A percentile compares a stretch with the other conserved stretches of the same genome.
These are phyloP conservation scores for Yponomeuta cagnagella DNA, from an alignment of 2,888 invertebrate species.

Conservation along the genomic window DNA sequence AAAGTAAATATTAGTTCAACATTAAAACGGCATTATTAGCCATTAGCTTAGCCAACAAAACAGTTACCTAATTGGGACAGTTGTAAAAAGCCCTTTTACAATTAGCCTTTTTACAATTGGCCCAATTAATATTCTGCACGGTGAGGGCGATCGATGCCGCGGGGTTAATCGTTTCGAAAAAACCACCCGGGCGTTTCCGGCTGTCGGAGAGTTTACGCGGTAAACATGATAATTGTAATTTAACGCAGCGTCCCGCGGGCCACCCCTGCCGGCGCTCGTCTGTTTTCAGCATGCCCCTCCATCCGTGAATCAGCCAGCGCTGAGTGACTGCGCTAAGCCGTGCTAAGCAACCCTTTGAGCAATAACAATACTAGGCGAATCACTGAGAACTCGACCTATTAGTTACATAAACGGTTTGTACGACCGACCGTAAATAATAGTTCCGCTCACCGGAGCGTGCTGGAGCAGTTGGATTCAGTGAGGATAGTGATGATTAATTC, in stretches of 20 bases:
- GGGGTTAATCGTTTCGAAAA: constrained; percentile 25
- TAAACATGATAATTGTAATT: constrained; percentile 62
- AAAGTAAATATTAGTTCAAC: too few relatives aligned
- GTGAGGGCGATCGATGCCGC: background rate
- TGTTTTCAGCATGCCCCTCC: constrained; percentile 38
- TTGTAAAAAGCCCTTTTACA: background rate
- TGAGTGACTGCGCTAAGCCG: constrained; percentile 33
- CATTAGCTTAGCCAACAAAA: too few relatives aligned
- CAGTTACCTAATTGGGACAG: too few relatives aligned
- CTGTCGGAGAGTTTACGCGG: constrained; percentile 35
- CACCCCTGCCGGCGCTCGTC: constrained; percentile 21
- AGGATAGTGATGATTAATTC: background rate
- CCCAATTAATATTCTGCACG: constrained; percentile 4
- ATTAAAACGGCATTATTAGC: too few relatives aligned
- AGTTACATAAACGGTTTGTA: constrained; percentile 23
- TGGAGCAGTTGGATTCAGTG: background rate
- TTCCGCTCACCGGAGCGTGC: background rate
- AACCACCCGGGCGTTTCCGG: constrained; percentile 33
- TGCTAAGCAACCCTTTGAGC: constrained; percentile 53
- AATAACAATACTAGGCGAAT: constrained; percentile 60
- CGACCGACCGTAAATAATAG: background rate
- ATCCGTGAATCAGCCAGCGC: constrained; percentile 39
- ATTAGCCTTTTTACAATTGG: background rate
- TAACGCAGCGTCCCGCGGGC: constrained; percentile 34
- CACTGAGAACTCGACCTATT: constrained; percentile 41